Evolutionary conservation across 2,113 vertebrate genomes (phyloP), one percentile per base, ranked within the genome.

Genomic region (Eurypyga helias): DNA sequence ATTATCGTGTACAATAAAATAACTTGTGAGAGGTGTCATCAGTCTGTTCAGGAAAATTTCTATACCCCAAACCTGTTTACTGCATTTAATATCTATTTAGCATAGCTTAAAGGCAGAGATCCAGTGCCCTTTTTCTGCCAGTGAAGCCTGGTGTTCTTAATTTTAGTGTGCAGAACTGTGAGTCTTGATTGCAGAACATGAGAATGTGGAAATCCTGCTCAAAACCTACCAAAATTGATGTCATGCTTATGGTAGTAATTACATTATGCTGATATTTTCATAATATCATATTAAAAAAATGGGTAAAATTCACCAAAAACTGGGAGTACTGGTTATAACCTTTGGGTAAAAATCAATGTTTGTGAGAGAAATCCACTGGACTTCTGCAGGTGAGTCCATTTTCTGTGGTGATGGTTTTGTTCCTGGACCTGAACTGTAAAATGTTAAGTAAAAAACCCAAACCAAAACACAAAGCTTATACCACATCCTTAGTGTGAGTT

Each of bases 41-140:
- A 48, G 18, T 29, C 21, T 49, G 55, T 13, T 29, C 48, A 36
- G 70, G 43, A 36, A 73, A 51, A 51, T 12, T 10, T 18, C 52
- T 62, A 1, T 46, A 62, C 41, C 28, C 26, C 4, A 28, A 45
- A 9, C 25, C 17, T 11, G 4, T 31, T 34, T 28, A 23, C 64
- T 31, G 16, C 20, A 11, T 34, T 60, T 16, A 60, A 28, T n/a
- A 10, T 28, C 31, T 18, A 13, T n/a, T 34, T 28, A 34, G 9
- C 34, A 31, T 70, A 43, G 15, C 10, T 28, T 26, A 17, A 26
- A 60, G 51, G 24, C 13, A 7, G 3, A 9, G n/a, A 34, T 6
- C n/a, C 28, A 26, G 17, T 2, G 2, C 1, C 0, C 20, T 19
- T 11, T 6, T 26, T 52, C 67, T 80, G 54, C 25, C 24, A 41